Evolutionary conservation across 2,113 vertebrate genomes (phyloP), one percentile per base, ranked within the genome.

Genomic region (Lepus americanus): DNA sequence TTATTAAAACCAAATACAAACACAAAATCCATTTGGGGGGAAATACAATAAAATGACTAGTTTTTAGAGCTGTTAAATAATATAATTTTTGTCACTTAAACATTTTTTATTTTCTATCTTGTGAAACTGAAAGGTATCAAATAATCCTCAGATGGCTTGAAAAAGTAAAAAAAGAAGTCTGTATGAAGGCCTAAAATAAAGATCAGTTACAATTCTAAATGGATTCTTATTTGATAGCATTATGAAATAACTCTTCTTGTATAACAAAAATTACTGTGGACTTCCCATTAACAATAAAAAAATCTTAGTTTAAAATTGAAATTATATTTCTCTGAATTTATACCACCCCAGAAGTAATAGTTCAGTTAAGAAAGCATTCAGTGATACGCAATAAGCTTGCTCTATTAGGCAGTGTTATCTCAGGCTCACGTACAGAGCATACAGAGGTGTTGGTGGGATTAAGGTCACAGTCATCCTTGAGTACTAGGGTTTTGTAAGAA

Each of bases 221-320:
- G 83, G 51, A 66, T 55, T 69, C 80, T 92, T 69, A 23, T 70
- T 63, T 83, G 22, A n/a, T 59, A 87, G 91, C 27, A 23, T 95
- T 94, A 67, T 78, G 33, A 97, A 83, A 89, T 89, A 96, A 95
- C 20, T 89, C 17, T 73, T 85, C 53, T 95, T 94, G 27, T 61
- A 66, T 8, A 79, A 94, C 39, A 92, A 87, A 72, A 66, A 90
- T 77, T 59, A 89, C 19, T 49, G 4, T 31, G 61, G 7, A 67
- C 49, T 59, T 14, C 64, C 94, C 59, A 81, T 78, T 81, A 87
- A 73, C 4, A 81, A 90, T 77, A 61, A 86, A 89, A 96, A 88
- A 31, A 83, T 53, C 39, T 90, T 74, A 95, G n/a, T 87, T 92
- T 17, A 77, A 92, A 95, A 89, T 31, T 85, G 29, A 96, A 92